A percentile compares a stretch with the other conserved stretches of the same genome.
phyloP scores from a whole-genome alignment of 2,113 vertebrate species.

The Scatophagus argus region DNA sequence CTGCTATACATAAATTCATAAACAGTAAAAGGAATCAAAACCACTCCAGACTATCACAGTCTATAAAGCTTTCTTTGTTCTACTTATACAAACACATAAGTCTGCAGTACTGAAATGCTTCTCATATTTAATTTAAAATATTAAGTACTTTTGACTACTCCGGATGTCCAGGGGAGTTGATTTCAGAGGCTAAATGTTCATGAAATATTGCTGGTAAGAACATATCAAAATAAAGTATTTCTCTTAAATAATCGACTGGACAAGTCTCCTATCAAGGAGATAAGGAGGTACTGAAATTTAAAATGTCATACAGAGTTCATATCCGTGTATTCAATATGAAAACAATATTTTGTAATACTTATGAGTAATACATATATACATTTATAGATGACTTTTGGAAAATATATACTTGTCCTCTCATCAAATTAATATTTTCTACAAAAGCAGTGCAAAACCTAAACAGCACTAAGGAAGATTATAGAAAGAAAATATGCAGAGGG shows the following conservation, averaged over 20 bases:
- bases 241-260: slow-evolving; percentile 21
- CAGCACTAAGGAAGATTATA: slow-evolving; percentile 91
- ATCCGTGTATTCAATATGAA: slow-evolving; percentile 1
- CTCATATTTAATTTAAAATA: not conserved
- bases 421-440: slow-evolving; percentile 80
- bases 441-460: slow-evolving; percentile 86
- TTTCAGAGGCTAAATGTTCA: slow-evolving; percentile 44
- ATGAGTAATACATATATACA: not conserved
- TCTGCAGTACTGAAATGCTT: not conserved
- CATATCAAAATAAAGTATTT: slow-evolving; percentile 1
- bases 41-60: not conserved
- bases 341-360: not conserved
- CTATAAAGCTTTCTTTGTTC: not conserved
- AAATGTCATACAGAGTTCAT: slow-evolving; percentile 37
- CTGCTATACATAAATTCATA: slow-evolving; percentile 10
- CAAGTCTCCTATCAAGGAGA: not conserved
- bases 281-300: not conserved
- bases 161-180: not conserved
- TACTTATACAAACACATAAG: not conserved
- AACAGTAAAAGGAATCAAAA: slow-evolving; percentile 38
- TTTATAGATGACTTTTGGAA: not conserved
- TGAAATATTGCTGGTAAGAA: slow-evolving; percentile 35
- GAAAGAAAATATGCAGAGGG: slow-evolving; percentile 92
- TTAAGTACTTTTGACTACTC: not conserved
- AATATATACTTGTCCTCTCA: slow-evolving; percentile 47